Base-by-base conservation (phyloP, 2,888 invertebrate genomes). In the Oeneis ivallda region DNA sequence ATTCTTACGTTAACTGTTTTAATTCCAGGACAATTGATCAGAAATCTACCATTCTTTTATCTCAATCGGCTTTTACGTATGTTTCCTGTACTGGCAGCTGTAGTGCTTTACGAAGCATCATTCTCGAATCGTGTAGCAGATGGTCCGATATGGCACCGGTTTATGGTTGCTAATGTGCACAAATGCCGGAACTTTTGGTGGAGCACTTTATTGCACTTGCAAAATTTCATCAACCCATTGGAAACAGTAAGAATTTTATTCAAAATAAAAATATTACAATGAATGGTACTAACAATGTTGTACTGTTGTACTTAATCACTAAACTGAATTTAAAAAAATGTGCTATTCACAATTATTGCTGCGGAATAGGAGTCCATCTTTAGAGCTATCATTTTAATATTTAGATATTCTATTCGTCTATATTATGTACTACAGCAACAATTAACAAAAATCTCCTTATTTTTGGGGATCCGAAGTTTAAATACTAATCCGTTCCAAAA, bases 111-210 rank as follows among this genome's bases (percentile, higher is more conserved):
- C 0, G 79, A 85, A 68, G 78, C 80, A 0, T 83, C 86, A 0
- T 62, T 86, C 5, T 70, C 82, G 0, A 79, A 80, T 68, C 76
- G 79, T 8, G 41, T 87, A 0, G 56, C 79, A 0, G 86, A 88
- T 64, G 87, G 87, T 0, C 86, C 87, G 0, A 67, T 58, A 64
- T 58, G 86, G 85, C 10, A 78, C 61, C 39, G 5, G 37, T 67
- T 56, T 19, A 37, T 60, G 37, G 43, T 26, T 17, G 1, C 15
- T 10, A 68, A 73, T 0, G 76, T 78, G 0, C 75, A 82, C 15
- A 69, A 67, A n/a, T 88, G 88, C 57, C 73, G 86, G 50, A 71
- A 75, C 0, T 79, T 76, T 63, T 88, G 88, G 87, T 88, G 87
- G 88, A 71, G 81, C 0, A 82, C 88, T 0, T 62, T 88, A 9